Evolutionary conservation across 92 coral and sea anemone species (phyloP).

Genomic region (Isaurus tuberculatus): DNA sequence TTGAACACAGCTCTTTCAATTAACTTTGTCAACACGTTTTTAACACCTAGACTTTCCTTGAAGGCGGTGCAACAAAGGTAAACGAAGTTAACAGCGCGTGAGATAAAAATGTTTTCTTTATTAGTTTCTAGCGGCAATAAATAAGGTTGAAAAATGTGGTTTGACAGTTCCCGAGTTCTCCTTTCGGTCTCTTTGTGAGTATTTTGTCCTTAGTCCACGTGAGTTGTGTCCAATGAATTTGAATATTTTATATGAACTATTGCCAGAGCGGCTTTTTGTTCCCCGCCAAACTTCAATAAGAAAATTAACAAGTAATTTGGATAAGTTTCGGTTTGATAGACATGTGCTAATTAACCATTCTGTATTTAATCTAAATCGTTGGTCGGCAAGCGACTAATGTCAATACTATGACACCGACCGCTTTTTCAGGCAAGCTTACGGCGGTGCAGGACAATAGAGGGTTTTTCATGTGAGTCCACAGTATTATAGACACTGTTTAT

Average conservation of each 20-base stretch:
- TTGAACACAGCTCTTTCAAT: conserved; percentile 60
- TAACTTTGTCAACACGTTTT: conserved; percentile 76
- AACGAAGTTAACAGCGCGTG: conserved; percentile 79
- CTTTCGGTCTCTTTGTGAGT: conserved; percentile 80
- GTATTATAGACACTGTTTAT: conserved; percentile 80
- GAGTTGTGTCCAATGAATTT: conserved; percentile 70
- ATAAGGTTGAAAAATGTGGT: conserved; percentile 58
- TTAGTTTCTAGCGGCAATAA: conserved; percentile 70
- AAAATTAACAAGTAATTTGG: conserved; percentile 99
- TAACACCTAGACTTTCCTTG: conserved; percentile 64
- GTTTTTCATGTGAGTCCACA: conserved; percentile 94
- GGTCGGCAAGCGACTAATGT: conserved; percentile 94
- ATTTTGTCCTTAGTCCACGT: conserved; percentile 59
- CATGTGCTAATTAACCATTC: conserved; percentile 99
- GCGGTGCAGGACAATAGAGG: conserved; percentile 87
- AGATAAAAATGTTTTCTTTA: conserved; percentile 65
- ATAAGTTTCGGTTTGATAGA: conserved; percentile 99
- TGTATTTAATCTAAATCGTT: conserved; percentile 96
- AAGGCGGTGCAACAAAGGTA: conserved; percentile 81
- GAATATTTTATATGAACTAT: conserved; percentile 96
- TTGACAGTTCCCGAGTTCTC: conserved; percentile 63
- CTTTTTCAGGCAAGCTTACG: conserved; percentile 65
- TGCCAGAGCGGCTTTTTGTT: conserved; percentile 98
- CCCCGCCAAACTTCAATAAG: conserved; percentile 99
- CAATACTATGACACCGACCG: conserved; percentile 86